Conservation (phyloP, 2,797 vertebrate species). For the Siniperca scherzeri region DNA sequence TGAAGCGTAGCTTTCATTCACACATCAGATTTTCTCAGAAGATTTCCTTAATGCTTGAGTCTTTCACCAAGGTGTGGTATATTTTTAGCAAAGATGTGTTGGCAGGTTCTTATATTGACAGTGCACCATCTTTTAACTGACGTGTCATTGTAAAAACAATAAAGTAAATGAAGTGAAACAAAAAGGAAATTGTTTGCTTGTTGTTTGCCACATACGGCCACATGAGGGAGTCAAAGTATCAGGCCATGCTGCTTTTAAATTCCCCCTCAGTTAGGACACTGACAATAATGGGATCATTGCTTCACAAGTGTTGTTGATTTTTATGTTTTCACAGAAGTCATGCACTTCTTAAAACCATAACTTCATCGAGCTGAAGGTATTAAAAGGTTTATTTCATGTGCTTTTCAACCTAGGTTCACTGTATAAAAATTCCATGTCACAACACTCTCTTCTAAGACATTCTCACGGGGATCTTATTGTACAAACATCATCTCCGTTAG, state of each 20-base stretch:
- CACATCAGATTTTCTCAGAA: not conserved
- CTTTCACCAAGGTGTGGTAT: not conserved
- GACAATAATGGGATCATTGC: not conserved
- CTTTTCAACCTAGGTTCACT: not conserved
- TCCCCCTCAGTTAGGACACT: too few relatives aligned
- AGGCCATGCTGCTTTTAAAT: not conserved
- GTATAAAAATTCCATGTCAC: constrained; percentile 16
- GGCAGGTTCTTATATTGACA: not conserved
- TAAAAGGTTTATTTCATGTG: not conserved
- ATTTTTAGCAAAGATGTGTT: not conserved
- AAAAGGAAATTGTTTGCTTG: fast-evolving
- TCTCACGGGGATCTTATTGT: constrained; percentile 25
- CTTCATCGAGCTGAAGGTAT: not conserved
- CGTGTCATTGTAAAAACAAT: constrained; percentile 25
- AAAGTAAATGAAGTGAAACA: constrained; percentile 52
- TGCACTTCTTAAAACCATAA: not conserved
- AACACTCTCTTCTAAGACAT: not conserved
- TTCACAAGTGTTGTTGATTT: not conserved
- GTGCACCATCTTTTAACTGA: not conserved
- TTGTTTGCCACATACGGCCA: constrained; percentile 33
- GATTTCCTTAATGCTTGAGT: not conserved
- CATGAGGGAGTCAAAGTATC: constrained; percentile 42
- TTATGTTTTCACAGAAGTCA: not conserved
- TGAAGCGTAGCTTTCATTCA: not conserved
- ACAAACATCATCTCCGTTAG: constrained; percentile 88